Evolutionary conservation across 1,140 invertebrate genomes (phyloP), one percentile per base, ranked within the genome.

Genomic region (Eumaeus atala): DNA sequence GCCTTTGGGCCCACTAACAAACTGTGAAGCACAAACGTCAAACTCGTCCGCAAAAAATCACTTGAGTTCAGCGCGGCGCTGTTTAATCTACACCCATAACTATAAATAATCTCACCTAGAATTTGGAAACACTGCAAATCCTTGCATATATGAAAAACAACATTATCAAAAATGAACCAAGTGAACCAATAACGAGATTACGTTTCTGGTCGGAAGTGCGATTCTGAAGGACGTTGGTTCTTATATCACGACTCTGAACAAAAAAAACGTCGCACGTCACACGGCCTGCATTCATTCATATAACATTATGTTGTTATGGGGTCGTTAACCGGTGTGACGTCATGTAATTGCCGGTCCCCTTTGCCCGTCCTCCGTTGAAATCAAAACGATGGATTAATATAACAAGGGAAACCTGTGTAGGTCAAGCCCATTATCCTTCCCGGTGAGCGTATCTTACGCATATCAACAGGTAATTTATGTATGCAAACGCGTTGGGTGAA

Each of bases 321-420:
- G 83, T 86, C 83, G 81, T 86, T 86, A 86, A 86, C 83, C 71
- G 70, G 61, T 64, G 67, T 82, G 81, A 86, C 83, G 83, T 86
- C 80, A 84, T 74, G 72, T 86, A 86, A 86, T 86, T 83, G 81
- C 81, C 76, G 72, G 77, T 69, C 81, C 80, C 83, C 81, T 78
- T 76, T 69, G 70, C 67, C 67, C 66, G 77, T 74, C 74, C 72
- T 64, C 60, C 64, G 67, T 81, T 77, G 70, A 77, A 84, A 84
- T 86, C 83, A 83, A 84, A 84, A 84, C 73, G 77, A 71, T 70
- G 75, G 78, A 82, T 81, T 85, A 81, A 79, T n/a, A n/a, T 85
- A 84, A 85, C 78, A 82, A 82, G 77, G 83, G 83, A 83, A 70
- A 67, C 70, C 77, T 73, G 70, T 80, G 72, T 84, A 86, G 83